These are phyloP conservation scores for Colostygia pectinataria DNA, from an alignment of 2,888 invertebrate genomes.

Conservation along the genomic window DNA sequence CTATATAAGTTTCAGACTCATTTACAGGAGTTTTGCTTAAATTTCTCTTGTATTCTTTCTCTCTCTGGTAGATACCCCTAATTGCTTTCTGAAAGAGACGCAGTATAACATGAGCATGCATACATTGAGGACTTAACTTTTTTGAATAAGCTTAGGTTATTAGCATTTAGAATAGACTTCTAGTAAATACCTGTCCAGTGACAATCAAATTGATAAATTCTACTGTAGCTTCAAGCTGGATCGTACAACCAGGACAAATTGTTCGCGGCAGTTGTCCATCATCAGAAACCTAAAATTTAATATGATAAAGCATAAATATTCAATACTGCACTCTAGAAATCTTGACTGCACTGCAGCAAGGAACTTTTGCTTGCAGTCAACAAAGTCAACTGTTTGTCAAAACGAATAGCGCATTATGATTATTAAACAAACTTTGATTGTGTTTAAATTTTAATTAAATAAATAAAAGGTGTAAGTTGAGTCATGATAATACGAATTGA, in stretches of 20 bases:
- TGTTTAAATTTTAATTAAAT: background rate
- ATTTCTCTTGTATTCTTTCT: constrained; percentile 67
- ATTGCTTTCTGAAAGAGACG: constrained; percentile 62
- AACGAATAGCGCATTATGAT: background rate
- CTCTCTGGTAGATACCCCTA: constrained; percentile 62
- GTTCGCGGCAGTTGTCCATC: constrained; percentile 87
- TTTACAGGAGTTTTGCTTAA: constrained; percentile 43
- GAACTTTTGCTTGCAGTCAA: too few species aligned
- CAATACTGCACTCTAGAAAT: too few species aligned
- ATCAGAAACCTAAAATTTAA: constrained; percentile 84
- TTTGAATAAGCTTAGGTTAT: too few species aligned
- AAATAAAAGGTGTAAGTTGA: constrained; percentile 5
- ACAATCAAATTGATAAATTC: constrained; percentile 88
- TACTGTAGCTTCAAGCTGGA: constrained; percentile 88
- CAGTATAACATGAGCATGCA: too few species aligned
- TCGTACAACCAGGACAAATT: constrained; percentile 90
- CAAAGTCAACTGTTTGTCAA: constrained; percentile 22
- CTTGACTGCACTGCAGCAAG: background rate
- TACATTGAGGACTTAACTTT: too few species aligned
- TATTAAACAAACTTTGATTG: background rate
- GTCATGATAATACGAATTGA: constrained; percentile 1
- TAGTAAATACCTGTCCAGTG: constrained; percentile 83
- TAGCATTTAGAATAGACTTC: too few species aligned
- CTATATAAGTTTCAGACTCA: constrained; percentile 58
- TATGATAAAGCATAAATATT: too few species aligned